Base-by-base conservation (phyloP, 1,140 invertebrate genomes). In the Venturia canescens region DNA sequence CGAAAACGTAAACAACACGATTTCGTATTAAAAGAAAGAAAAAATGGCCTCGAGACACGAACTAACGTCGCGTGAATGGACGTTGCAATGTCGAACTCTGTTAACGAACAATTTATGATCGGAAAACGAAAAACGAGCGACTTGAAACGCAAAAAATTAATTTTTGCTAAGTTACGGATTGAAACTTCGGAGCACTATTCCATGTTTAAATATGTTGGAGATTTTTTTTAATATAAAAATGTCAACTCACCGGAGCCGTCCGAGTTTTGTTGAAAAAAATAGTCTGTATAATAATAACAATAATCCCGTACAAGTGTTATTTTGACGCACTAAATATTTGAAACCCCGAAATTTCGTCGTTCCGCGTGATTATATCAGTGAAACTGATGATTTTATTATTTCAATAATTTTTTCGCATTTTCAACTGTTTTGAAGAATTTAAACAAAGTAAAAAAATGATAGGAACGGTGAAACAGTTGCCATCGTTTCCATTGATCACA, bases 21-120 rank as follows among this genome's bases (percentile, higher is more conserved):
- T n/a, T 21, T 18, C 6, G 11, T 53, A 53, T 21, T 21, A 3
- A 63, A 27, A 63, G 3, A 26, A 18, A 63, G 27, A 63, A 60
- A 63, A 63, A 63, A 63, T 57, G 53, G 53, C 53, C 53, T 57
- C 53, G 53, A 57, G 53, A 57, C 18, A n/a, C 53, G 53, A 57
- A 57, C 11, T 1, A 57, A 57, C 53, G 53, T 57, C 21, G 21
- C 21, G 21, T 23, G 21, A 18, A 57, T 23, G 53, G 53, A 18
- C 53, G 53, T 57, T 57, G 53, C 21, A 57, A 57, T 11, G 53
- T 57, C 53, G 53, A 57, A 57, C 53, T 57, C 53, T 16, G 53
- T 57, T 18, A 57, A 57, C 2, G 53, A 57, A 57, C n/a, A 57
- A 57, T n/a, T 23, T 57, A 57, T 57, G 53, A 21, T n/a, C 21